Evolutionary conservation across 2,113 vertebrate genomes (phyloP).

Genomic region (Solenodon paradoxus): DNA sequence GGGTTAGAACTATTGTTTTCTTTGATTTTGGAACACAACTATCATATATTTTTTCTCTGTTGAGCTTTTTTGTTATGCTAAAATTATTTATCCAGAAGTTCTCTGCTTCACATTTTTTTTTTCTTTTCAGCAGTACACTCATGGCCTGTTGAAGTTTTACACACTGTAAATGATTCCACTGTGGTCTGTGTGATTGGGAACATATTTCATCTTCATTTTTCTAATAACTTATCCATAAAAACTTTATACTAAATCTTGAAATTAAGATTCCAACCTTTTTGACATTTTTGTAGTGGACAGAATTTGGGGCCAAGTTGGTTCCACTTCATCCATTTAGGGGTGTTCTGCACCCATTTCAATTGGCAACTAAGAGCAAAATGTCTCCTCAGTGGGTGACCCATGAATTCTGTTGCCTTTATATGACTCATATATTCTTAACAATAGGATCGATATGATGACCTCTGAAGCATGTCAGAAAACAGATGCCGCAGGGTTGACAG

Average conservation of each 20-base stretch:
- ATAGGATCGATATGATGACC: background rate
- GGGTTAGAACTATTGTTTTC: background rate
- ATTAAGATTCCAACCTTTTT: background rate
- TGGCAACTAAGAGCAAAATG: background rate
- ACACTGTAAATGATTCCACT: background rate
- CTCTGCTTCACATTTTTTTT: background rate
- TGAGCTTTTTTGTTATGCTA: background rate
- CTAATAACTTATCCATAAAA: background rate
- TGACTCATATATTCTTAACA: background rate
- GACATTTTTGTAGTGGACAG: background rate
- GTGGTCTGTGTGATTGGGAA: background rate
- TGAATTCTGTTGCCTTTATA: background rate
- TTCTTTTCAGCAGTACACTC: background rate
- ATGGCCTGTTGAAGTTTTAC: background rate
- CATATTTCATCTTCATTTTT: conserved; percentile 7
- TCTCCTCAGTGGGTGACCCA: background rate
- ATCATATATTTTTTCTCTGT: background rate
- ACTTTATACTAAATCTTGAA: background rate
- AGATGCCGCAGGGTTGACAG: conserved; percentile 27
- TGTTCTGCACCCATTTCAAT: background rate
- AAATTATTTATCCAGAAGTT: background rate
- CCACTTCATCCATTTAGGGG: background rate
- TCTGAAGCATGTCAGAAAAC: conserved; percentile 32
- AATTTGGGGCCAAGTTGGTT: background rate
- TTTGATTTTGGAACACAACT: background rate